Conservation (phyloP, 1,140 invertebrate genomes). For the Drosophila leontia region DNA sequence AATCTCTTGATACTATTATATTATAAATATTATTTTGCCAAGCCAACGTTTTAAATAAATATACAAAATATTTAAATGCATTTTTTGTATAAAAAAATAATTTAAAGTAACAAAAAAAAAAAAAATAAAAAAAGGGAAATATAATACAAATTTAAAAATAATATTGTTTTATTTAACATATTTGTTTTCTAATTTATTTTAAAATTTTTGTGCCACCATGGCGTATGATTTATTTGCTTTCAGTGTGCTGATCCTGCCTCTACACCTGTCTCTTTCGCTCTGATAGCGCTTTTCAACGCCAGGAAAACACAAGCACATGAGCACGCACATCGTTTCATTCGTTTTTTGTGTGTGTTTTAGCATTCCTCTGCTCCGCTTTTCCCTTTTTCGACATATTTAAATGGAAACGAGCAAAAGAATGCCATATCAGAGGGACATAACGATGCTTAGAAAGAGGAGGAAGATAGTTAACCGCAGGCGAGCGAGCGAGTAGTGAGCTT, state of each 20-base stretch:
- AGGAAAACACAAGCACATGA: constrained; percentile 25
- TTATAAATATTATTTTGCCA: too few species aligned
- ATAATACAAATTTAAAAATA: neutral
- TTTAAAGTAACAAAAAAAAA: neutral
- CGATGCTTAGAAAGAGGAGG: constrained; percentile 12
- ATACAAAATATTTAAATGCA: too few species aligned
- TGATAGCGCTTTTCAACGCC: constrained; percentile 40
- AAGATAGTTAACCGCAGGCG: constrained; percentile 59
- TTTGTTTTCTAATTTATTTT: neutral
- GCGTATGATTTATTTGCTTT: constrained; percentile 24
- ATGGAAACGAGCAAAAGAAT: constrained; percentile 20
- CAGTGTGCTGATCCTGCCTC: neutral
- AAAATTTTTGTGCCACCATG: neutral
- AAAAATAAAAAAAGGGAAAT: neutral
- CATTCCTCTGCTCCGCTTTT: constrained; percentile 11
- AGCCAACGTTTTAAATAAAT: too few species aligned
- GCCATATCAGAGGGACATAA: constrained; percentile 4
- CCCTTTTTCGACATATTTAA: constrained; percentile 47
- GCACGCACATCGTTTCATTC: constrained; percentile 17
- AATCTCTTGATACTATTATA: too few species aligned
- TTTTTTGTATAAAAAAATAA: too few species aligned
- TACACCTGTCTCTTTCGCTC: constrained; percentile 9
- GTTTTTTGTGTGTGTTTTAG: constrained; percentile 24
- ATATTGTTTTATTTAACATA: neutral
- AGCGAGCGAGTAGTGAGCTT: constrained; percentile 31